A percentile compares a stretch with the other conserved stretches of the same genome.
Conservation (phyloP, 2,888 invertebrate species). For the Junonia oenone region DNA sequence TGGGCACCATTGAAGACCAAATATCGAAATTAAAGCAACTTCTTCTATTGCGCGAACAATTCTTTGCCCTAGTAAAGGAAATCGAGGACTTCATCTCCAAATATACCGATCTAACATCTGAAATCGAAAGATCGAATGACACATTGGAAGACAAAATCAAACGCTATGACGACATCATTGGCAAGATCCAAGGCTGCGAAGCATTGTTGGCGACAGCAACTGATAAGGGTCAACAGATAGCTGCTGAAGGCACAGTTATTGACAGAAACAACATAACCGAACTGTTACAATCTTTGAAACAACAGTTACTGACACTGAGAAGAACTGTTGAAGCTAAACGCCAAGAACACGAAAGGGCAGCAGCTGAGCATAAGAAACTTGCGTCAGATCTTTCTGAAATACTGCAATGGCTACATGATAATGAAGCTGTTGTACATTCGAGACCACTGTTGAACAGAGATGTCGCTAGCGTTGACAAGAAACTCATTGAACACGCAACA, state of each 20-base stretch:
- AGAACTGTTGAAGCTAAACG: constrained; percentile 91
- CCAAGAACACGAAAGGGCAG: constrained; percentile 91
- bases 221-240: constrained; percentile 96
- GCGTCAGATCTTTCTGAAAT: constrained; percentile 90
- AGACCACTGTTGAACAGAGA: constrained; percentile 89
- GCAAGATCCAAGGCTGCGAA: constrained; percentile 94
- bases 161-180: constrained; percentile 90
- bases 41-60: constrained; percentile 90
- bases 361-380: constrained; percentile 92
- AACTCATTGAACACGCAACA: constrained; percentile 87
- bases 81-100: constrained; percentile 92
- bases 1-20: constrained; percentile 91
- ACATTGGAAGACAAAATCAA: constrained; percentile 92
- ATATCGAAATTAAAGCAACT: constrained; percentile 89
- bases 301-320: constrained; percentile 88
- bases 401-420: constrained; percentile 89
- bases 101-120: constrained; percentile 90
- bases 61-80: constrained; percentile 90
- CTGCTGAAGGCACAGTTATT: constrained; percentile 91
- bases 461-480: constrained; percentile 88
- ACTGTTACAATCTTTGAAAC: constrained; percentile 91
- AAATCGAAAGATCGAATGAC: constrained; percentile 90
- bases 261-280: constrained; percentile 93
- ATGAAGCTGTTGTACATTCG: constrained; percentile 89
- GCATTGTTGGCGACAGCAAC: constrained; percentile 91